phyloP scores from a whole-genome alignment of 2,797 vertebrate species.

The Acrossocheilus wenchowensis region DNA sequence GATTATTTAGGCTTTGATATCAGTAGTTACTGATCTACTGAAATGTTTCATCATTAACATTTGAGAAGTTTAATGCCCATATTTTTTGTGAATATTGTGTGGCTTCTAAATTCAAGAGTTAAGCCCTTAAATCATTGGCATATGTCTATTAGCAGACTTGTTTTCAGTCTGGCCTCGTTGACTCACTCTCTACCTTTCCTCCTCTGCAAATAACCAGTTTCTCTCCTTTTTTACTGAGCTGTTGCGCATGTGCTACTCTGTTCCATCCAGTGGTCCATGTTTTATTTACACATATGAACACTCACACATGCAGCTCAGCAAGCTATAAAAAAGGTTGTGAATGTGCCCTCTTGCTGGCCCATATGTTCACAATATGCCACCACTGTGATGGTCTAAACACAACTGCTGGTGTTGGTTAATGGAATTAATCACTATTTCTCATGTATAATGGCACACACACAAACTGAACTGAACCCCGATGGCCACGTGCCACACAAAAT shows the following conservation, averaged over 20 bases:
- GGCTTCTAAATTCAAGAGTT: neutral
- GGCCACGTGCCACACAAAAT: neutral
- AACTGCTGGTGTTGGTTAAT: slow-evolving; percentile 10
- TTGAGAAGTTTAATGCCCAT: neutral
- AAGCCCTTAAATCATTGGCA: neutral
- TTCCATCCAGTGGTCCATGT: slow-evolving; percentile 23
- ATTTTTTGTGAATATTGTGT: neutral
- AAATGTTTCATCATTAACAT: no score
- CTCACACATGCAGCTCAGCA: slow-evolving; percentile 39
- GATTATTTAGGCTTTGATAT: neutral
- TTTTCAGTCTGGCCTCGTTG: neutral
- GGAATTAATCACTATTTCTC: slow-evolving; percentile 36
- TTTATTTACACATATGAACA: slow-evolving; percentile 48
- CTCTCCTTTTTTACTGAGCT: slow-evolving; percentile 6
- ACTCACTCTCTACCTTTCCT: slow-evolving; percentile 18
- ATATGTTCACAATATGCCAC: slow-evolving; percentile 46
- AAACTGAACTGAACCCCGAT: neutral
- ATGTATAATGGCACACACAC: slow-evolving; percentile 12
- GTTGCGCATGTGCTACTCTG: neutral
- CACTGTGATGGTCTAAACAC: slow-evolving; percentile 40
- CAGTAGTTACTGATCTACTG: neutral
- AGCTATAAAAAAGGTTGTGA: slow-evolving; percentile 34
- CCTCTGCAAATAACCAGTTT: neutral
- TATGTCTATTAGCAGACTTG: neutral
- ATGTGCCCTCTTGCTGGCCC: slow-evolving; percentile 50